Evolutionary conservation across 2,888 invertebrate genomes (phyloP).

Genomic region (Drymonia ruficornis): DNA sequence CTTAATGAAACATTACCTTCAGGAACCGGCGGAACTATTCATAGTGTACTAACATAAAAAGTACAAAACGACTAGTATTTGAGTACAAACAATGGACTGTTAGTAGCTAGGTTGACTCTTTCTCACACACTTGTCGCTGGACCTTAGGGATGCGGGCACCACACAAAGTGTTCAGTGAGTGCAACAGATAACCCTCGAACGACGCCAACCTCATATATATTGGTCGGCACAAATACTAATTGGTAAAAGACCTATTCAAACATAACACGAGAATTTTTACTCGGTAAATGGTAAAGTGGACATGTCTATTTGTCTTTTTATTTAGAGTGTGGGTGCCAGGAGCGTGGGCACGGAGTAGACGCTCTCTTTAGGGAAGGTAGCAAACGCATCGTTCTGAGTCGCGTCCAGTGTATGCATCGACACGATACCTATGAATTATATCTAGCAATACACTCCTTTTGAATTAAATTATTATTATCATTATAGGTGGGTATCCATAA

Average conservation of each 20-base stretch:
- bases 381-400: constrained; percentile 47
- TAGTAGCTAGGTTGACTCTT: constrained; percentile 58
- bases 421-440: constrained; percentile 35
- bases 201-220: constrained; percentile 59
- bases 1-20: constrained; percentile 1
- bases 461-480: no score
- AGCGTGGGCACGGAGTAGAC: constrained; percentile 63
- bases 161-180: constrained; percentile 62
- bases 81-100: constrained; percentile 65
- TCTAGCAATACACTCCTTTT: neutral
- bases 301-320: constrained; percentile 79
- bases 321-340: constrained; percentile 82
- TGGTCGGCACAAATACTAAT: constrained; percentile 82
- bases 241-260: constrained; percentile 83
- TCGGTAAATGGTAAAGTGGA: constrained; percentile 82
- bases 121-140: constrained; percentile 61
- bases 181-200: constrained; percentile 64
- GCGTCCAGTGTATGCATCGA: constrained; percentile 25
- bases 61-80: constrained; percentile 56
- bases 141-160: constrained; percentile 54
- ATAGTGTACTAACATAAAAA: constrained; percentile 48
- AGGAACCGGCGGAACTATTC: constrained; percentile 35
- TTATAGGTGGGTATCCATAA: no score
- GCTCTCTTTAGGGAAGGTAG: constrained; percentile 61
- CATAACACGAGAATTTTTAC: constrained; percentile 81